phyloP scores from a whole-genome alignment of 2,113 vertebrate species.

The Galeopterus variegatus region DNA sequence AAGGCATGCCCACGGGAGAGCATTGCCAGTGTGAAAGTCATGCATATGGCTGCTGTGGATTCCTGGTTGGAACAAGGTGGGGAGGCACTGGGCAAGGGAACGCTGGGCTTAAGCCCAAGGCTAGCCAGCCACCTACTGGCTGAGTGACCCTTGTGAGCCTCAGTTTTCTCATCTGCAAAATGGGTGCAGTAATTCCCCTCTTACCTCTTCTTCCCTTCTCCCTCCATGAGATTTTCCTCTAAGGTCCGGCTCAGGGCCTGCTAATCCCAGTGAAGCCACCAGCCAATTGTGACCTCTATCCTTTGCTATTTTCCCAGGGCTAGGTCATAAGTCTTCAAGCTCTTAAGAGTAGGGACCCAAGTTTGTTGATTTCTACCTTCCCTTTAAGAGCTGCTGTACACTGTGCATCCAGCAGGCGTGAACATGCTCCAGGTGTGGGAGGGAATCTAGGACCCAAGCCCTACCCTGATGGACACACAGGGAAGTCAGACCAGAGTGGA shows the following conservation, averaged over 20 bases:
- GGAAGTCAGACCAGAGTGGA: neutral
- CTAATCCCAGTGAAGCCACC: neutral
- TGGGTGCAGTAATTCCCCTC: neutral
- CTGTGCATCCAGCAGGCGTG: neutral
- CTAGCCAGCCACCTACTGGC: neutral
- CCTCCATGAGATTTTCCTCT: neutral
- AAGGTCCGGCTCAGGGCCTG: neutral
- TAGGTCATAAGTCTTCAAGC: neutral
- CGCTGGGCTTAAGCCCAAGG: neutral
- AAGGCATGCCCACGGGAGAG: neutral
- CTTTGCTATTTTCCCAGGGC: neutral
- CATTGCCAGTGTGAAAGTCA: neutral
- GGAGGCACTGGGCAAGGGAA: neutral
- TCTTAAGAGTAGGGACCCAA: neutral
- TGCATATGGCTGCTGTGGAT: neutral
- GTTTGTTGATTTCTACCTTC: neutral
- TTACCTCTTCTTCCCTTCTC: neutral
- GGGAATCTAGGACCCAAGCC: neutral
- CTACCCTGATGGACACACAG: neutral
- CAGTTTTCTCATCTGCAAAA: slow-evolving; percentile 56
- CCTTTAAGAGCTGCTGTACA: neutral
- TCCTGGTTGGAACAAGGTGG: neutral
- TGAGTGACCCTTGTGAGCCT: neutral
- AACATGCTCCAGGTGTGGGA: neutral
- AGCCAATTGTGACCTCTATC: neutral